phyloP scores from a whole-genome alignment of 2,888 invertebrate genomes.

The Keiferia lycopersicella region DNA sequence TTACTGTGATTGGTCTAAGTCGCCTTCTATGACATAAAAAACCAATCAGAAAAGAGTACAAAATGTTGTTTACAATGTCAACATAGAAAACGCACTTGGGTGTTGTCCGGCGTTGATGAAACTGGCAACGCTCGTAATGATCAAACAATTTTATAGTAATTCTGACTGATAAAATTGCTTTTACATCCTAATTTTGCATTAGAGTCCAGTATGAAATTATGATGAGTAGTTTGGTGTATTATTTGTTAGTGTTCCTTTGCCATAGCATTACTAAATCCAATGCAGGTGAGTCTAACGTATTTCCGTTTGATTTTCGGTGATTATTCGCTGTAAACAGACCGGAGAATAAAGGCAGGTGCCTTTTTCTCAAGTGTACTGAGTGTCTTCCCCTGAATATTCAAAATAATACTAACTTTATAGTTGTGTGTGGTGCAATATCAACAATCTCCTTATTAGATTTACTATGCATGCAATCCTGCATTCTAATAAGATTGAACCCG shows the following conservation, averaged over 20 bases:
- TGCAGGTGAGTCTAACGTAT: slow-evolving; percentile 61
- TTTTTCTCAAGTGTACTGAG: not conserved
- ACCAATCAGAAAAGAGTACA: not conserved
- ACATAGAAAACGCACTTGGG: slow-evolving; percentile 54
- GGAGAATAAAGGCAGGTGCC: not conserved
- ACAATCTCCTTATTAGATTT: not conserved
- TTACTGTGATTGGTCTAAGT: not conserved
- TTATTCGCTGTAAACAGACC: slow-evolving; percentile 14
- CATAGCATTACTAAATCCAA: slow-evolving; percentile 58
- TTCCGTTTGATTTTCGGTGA: slow-evolving; percentile 25
- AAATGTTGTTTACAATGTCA: not conserved
- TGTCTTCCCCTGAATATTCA: not conserved
- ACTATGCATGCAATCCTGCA: not conserved
- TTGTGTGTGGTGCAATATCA: not conserved
- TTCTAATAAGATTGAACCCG: not conserved
- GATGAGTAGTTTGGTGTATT: slow-evolving; percentile 69
- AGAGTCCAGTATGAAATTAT: slow-evolving; percentile 70
- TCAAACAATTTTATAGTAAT: slow-evolving; percentile 68
- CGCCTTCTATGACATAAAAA: not conserved
- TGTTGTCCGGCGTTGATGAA: slow-evolving; percentile 67
- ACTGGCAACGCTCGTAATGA: slow-evolving; percentile 74
- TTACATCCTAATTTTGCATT: slow-evolving; percentile 36
- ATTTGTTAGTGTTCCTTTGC: slow-evolving; percentile 72
- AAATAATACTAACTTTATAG: not conserved
- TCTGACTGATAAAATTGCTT: slow-evolving; percentile 51